These are phyloP conservation scores for Callochromis pleurospilus DNA, from an alignment of 2,113 vertebrate genomes.

Conservation along the genomic window DNA sequence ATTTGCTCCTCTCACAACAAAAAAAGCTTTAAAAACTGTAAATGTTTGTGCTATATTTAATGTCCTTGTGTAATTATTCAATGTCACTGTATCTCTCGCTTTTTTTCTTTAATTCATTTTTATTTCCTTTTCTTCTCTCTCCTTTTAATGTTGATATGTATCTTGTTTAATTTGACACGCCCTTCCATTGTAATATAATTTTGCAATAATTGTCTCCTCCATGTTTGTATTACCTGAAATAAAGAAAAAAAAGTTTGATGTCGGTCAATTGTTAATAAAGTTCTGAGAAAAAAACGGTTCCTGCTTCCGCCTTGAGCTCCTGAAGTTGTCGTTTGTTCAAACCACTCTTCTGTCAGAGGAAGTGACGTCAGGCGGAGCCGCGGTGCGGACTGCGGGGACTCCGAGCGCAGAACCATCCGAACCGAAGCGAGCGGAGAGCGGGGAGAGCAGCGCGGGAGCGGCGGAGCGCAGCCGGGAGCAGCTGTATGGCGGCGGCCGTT, in stretches of 20 bases:
- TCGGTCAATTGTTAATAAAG: neutral
- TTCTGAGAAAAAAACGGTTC: neutral
- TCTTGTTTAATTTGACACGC: neutral
- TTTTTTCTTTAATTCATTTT: neutral
- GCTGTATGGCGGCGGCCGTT: slow-evolving; percentile 43
- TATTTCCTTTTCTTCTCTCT: neutral
- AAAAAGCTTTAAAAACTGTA: neutral
- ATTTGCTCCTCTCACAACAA: neutral
- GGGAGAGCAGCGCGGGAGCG: neutral
- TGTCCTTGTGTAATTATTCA: neutral
- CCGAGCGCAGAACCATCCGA: neutral
- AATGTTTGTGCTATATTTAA: neutral
- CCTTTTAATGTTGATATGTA: neutral
- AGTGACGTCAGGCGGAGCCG: neutral
- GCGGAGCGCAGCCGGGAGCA: neutral
- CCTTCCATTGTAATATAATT: neutral
- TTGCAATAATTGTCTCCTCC: neutral
- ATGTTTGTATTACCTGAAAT: neutral
- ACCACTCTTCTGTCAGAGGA: neutral
- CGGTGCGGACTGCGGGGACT: neutral
- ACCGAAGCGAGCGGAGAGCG: neutral
- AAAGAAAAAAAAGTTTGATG: neutral
- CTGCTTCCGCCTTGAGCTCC: neutral
- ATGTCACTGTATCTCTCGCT: neutral
- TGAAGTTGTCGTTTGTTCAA: neutral